phyloP scores from a whole-genome alignment of 2,113 vertebrate species.

The Saccopteryx bilineata region DNA sequence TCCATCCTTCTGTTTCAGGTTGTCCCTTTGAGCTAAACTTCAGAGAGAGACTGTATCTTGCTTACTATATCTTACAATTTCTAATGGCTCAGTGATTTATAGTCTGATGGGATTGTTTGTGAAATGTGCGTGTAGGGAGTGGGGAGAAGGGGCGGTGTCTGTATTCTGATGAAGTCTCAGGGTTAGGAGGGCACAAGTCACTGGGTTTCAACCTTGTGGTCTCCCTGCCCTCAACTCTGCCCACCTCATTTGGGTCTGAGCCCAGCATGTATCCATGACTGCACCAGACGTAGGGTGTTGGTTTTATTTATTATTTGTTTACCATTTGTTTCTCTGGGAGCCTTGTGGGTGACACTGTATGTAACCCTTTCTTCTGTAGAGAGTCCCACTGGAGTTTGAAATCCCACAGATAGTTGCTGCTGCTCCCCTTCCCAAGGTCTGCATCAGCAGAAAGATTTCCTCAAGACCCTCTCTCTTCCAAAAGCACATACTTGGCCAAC shows the following conservation, averaged over 20 bases:
- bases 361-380: background rate
- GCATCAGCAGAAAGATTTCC: background rate
- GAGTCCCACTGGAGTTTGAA: background rate
- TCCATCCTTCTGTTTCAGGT: background rate
- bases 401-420: too few species aligned
- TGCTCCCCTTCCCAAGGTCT: background rate
- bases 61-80: background rate
- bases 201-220: background rate
- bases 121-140: too few species aligned
- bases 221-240: background rate
- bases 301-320: background rate
- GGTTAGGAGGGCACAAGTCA: too few species aligned
- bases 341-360: background rate
- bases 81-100: background rate
- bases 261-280: background rate
- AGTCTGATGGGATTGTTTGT: background rate
- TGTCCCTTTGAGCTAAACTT: background rate
- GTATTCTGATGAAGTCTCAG: background rate
- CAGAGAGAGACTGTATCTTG: background rate
- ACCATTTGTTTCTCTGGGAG: background rate
- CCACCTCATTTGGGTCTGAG: background rate
- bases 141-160: rapidly evolving
- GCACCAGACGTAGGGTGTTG: background rate
- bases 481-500: rapidly evolving
- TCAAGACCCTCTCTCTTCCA: background rate